phyloP scores from a whole-genome alignment of 1,140 invertebrate genomes.

The Hycleus cichorii region DNA sequence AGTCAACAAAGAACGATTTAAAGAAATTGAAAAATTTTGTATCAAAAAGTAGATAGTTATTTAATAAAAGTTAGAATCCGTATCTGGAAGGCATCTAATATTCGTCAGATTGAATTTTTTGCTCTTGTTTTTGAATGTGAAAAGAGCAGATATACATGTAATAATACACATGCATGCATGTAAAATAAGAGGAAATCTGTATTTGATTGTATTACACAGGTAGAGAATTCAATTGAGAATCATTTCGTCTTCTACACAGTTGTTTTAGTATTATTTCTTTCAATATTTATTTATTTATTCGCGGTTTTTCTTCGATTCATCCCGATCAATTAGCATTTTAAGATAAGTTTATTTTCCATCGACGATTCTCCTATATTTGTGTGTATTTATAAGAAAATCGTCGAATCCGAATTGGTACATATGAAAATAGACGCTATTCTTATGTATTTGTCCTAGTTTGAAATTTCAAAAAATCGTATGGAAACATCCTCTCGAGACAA shows the following conservation, averaged over 20 bases:
- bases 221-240: neutral
- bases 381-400: no score
- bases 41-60: slow-evolving; percentile 11
- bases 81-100: slow-evolving; percentile 5
- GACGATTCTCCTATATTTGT: no score
- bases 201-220: slow-evolving; percentile 14
- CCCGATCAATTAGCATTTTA: slow-evolving; percentile 12
- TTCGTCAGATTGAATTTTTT: slow-evolving; percentile 13
- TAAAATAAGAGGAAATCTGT: neutral
- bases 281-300: neutral
- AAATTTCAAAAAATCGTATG: no score
- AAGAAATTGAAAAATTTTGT: slow-evolving; percentile 14
- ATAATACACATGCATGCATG: no score
- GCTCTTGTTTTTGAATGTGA: neutral
- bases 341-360: no score
- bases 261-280: no score
- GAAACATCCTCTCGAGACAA: no score
- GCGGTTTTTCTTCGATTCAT: slow-evolving; percentile 8
- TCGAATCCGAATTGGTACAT: no score
- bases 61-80: slow-evolving; percentile 14
- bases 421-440: no score
- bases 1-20: neutral
- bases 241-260: no score
- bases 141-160: no score
- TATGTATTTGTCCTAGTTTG: no score